Base-by-base conservation (phyloP, 2,888 invertebrate genomes). In the Malthinus flaveolus region DNA sequence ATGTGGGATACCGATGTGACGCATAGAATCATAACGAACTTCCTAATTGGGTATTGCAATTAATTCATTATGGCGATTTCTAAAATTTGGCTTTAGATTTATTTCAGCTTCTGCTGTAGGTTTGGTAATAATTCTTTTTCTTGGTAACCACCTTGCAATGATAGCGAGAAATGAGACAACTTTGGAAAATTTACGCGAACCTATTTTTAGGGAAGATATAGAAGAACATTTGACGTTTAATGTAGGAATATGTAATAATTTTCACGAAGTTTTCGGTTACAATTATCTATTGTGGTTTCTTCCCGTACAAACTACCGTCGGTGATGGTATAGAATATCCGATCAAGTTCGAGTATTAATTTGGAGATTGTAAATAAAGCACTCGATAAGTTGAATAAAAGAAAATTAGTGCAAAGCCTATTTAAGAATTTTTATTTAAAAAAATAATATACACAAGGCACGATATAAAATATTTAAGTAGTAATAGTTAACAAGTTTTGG, bases 51-150 rank as follows among this genome's bases (percentile, higher is more conserved):
- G 11, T 48, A 8, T 47, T 33, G 56, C 51, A 53, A 23, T 34
- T 23, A 23, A n/a, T 34, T n/a, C 10, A n/a, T 37, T 32, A 13
- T 44, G 9, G 32, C 32, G 7, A 37, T 32, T 37, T 8, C 1
- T 8, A 1, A 33, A 12, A 8, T 23, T 8, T 48, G 3, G 23
- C 12, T 32, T 23, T 33, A 36, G n/a, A 32, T 53, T 53, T 84
- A 96, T 69, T 95, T 96, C 80, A 86, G 97, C 59, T 95, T 96
- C 81, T 95, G 96, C 80, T 91, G 96, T 97, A 81, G 93, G 90
- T 67, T 87, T 96, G 69, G 93, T 94, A 76, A 84, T 97, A 71
- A 87, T 23, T 91, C 51, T 94, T 93, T 55, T 85, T 97, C 61
- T 93, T 96, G 81, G 91, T 68, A 97, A 97, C 80, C 97, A 97